Evolutionary conservation across 2,797 vertebrate species (phyloP).

Genomic region (Simalia tracyae): DNA sequence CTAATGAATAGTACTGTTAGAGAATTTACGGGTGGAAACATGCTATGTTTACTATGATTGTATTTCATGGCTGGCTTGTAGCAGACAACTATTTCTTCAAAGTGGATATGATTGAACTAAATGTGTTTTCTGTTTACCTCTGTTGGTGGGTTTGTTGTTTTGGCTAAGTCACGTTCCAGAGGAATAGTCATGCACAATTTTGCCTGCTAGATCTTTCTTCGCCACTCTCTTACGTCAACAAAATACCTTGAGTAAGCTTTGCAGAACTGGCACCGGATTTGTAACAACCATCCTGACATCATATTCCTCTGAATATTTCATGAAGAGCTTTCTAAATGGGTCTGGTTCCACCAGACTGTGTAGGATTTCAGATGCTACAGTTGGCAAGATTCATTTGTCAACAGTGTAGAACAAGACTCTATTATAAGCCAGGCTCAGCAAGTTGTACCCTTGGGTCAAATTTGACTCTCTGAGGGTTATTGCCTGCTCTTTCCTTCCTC

Average conservation of each 20-base stretch:
- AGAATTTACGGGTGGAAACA: not conserved
- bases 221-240: slow-evolving; percentile 12
- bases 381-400: not conserved
- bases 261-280: slow-evolving; percentile 29
- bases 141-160: not conserved
- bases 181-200: not conserved
- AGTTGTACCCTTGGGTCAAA: not conserved
- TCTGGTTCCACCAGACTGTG: not conserved
- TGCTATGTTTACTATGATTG: not conserved
- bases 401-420: not conserved
- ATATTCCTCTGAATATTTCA: slow-evolving; percentile 68
- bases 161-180: not conserved
- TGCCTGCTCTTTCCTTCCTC: not conserved
- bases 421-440: not conserved
- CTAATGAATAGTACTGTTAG: not conserved
- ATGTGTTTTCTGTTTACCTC: not conserved
- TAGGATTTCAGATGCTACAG: not conserved
- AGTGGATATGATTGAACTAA: not conserved
- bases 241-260: slow-evolving; percentile 65
- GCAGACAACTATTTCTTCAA: not conserved
- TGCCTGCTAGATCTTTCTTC: slow-evolving; percentile 24
- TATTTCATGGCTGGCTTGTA: not conserved
- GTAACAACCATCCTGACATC: slow-evolving; percentile 50
- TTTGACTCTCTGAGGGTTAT: not conserved
- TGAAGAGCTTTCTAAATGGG: slow-evolving; percentile 56